A percentile compares a stretch with the other conserved stretches of the same genome.
These are phyloP conservation scores for Drosophila kuntzei DNA, from an alignment of 2,888 invertebrate species.

Conservation along the genomic window DNA sequence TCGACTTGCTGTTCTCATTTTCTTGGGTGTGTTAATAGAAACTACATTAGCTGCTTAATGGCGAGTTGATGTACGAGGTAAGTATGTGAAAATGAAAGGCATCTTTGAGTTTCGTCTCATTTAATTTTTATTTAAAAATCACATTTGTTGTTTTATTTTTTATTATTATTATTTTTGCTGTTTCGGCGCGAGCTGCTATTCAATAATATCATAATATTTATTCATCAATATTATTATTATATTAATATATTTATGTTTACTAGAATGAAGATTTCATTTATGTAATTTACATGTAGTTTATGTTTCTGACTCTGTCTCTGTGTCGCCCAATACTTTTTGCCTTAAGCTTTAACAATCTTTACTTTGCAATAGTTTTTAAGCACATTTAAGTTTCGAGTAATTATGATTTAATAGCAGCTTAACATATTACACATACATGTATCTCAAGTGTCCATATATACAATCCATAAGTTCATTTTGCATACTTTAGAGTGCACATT, in stretches of 20 bases:
- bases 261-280: slow-evolving; percentile 57
- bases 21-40: slow-evolving; percentile 47
- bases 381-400: slow-evolving; percentile 48
- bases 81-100: slow-evolving; percentile 8
- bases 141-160: slow-evolving; percentile 70
- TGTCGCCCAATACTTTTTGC: slow-evolving; percentile 35
- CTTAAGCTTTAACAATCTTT: slow-evolving; percentile 76
- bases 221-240: slow-evolving; percentile 32
- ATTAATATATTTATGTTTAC: slow-evolving; percentile 49
- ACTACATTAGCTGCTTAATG: slow-evolving; percentile 60
- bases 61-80: slow-evolving; percentile 1
- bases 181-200: slow-evolving; percentile 60
- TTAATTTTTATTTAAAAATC: slow-evolving; percentile 81
- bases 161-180: slow-evolving; percentile 38
- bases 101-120: slow-evolving; percentile 49
- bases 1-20: slow-evolving; percentile 24
- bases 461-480: slow-evolving; percentile 42
- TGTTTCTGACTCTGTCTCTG: slow-evolving; percentile 26
- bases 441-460: slow-evolving; percentile 41
- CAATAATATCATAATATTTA: slow-evolving; percentile 47
- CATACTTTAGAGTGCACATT: slow-evolving; percentile 19
- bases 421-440: slow-evolving; percentile 45
- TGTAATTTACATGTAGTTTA: slow-evolving; percentile 69
- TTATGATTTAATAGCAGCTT: slow-evolving; percentile 51
- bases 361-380: slow-evolving; percentile 69